Percentiles rank a stretch among this genome's conserved stretches.
Conservation (phyloP, 53 echinoderm and acorn worm genomes). For the Astropecten irregularis region DNA sequence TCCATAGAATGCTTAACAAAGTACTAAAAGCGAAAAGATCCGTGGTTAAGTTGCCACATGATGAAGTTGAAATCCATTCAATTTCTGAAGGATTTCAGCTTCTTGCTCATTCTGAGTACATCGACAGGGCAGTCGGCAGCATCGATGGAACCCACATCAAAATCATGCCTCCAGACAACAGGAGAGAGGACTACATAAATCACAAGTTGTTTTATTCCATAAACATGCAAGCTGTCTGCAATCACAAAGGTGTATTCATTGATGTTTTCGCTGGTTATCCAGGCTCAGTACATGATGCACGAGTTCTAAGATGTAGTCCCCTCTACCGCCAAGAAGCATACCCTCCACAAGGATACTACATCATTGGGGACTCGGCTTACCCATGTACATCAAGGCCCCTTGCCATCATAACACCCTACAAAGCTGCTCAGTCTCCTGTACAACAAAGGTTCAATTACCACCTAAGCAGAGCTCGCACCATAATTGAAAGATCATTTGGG, state of each 20-base stretch:
- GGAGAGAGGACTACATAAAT: conserved; percentile 56
- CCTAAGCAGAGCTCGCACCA: background rate
- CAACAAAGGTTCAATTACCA: background rate
- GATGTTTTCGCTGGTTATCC: conserved; percentile 28
- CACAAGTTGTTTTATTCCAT: conserved; percentile 25
- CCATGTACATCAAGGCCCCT: background rate
- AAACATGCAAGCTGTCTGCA: conserved; percentile 55
- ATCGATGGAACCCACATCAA: conserved; percentile 69
- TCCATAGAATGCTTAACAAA: background rate
- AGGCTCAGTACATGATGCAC: conserved; percentile 12
- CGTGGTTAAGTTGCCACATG: background rate
- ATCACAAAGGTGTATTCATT: conserved; percentile 32
- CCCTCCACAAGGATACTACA: conserved; percentile 12
- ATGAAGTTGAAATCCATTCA: background rate
- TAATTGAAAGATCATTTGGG: background rate
- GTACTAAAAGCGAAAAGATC: background rate
- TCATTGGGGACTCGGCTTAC: conserved; percentile 8
- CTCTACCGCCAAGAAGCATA: background rate
- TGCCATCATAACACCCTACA: background rate
- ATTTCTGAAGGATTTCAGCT: background rate
- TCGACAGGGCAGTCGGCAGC: conserved; percentile 56
- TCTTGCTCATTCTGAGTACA: background rate
- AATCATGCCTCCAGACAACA: conserved; percentile 42
- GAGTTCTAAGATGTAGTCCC: conserved; percentile 3
- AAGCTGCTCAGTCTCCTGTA: background rate